Evolutionary conservation across 2,797 vertebrate genomes (phyloP).

Genomic region (Cephalopachus bancanus): DNA sequence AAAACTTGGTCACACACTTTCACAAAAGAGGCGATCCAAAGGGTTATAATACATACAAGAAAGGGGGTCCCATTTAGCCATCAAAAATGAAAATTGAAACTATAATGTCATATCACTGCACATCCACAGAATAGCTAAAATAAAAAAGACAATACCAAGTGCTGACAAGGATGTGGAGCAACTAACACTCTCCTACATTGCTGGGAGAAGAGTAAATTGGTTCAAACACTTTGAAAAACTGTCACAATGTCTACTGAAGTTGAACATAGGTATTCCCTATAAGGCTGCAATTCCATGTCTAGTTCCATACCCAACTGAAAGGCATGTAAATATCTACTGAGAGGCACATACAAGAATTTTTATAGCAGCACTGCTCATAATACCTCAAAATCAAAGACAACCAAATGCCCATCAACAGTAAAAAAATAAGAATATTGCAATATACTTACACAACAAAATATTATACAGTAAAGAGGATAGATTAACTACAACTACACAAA

Average conservation of each 20-base stretch:
- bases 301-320: conserved; percentile 32
- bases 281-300: conserved; percentile 2
- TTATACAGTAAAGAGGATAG: conserved; percentile 6
- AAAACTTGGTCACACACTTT: conserved; percentile 57
- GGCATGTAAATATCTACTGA: conserved; percentile 19
- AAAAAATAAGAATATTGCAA: background rate
- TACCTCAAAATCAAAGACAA: background rate
- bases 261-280: conserved; percentile 38
- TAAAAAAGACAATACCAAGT: conserved; percentile 55
- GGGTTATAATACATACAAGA: background rate
- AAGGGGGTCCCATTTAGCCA: background rate
- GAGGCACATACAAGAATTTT: conserved; percentile 51
- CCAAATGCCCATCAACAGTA: background rate
- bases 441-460: conserved; percentile 19
- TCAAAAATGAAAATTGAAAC: conserved; percentile 68
- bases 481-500: conserved; percentile 18
- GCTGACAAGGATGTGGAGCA: conserved; percentile 28
- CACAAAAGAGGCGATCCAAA: conserved; percentile 57
- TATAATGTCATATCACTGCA: background rate
- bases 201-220: background rate
- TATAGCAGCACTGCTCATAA: conserved; percentile 16
- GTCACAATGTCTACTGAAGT: conserved; percentile 32
- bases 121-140: conserved; percentile 10
- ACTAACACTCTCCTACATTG: conserved; percentile 43
- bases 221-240: conserved; percentile 57